phyloP scores from a whole-genome alignment of 2,888 invertebrate genomes.

The Loripinus fragilis region DNA sequence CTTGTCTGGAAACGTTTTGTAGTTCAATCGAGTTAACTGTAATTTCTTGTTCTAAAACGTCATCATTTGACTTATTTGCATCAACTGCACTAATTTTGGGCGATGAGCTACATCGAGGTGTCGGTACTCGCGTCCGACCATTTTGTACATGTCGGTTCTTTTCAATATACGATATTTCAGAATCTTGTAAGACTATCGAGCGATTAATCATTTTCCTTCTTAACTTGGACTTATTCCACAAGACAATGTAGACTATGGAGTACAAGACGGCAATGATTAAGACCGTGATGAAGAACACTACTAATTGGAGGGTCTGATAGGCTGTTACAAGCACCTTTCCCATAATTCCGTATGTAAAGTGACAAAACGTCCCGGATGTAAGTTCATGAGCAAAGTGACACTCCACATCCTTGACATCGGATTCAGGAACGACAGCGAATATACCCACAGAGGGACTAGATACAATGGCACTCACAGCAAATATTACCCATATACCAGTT shows the following conservation, averaged over 20 bases:
- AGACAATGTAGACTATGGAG: constrained; percentile 64
- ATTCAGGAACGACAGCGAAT: constrained; percentile 67
- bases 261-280: constrained; percentile 68
- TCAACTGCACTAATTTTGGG: background rate
- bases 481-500: constrained; percentile 60
- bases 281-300: constrained; percentile 59
- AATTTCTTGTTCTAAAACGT: background rate
- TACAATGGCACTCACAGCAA: constrained; percentile 55
- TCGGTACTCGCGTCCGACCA: background rate
- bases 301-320: constrained; percentile 64
- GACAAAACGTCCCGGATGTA: constrained; percentile 62
- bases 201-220: constrained; percentile 30
- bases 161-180: background rate
- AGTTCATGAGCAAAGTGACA: constrained; percentile 63
- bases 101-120: background rate
- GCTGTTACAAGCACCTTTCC: constrained; percentile 54
- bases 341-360: constrained; percentile 68
- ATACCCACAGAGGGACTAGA: constrained; percentile 65
- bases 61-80: background rate
- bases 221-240: constrained; percentile 68
- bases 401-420: constrained; percentile 59
- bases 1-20: background rate
- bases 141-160: background rate
- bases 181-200: background rate
- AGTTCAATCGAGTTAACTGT: background rate